phyloP scores from a whole-genome alignment of 2,888 invertebrate species.

The Psococerastis gibbosa region DNA sequence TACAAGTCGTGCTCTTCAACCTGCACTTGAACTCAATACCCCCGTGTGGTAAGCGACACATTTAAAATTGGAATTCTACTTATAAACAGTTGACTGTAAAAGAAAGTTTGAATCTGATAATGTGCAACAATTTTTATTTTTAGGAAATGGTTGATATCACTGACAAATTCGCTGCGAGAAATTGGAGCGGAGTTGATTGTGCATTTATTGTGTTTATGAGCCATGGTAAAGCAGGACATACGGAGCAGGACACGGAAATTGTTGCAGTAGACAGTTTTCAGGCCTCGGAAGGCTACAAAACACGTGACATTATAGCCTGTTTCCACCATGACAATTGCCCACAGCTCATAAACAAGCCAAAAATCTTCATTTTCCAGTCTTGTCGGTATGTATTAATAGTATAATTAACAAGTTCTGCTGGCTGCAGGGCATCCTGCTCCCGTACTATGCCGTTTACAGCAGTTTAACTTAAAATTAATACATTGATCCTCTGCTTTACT shows the following conservation, averaged over 20 bases:
- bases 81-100: background rate
- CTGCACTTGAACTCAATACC: too few relatives aligned
- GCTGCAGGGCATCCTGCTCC: too few relatives aligned
- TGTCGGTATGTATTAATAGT: conserved; percentile 19
- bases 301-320: conserved; percentile 17
- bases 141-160: conserved; percentile 7
- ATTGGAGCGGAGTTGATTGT: conserved; percentile 13
- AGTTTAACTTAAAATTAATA: too few relatives aligned
- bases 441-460: too few relatives aligned
- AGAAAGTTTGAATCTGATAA: background rate
- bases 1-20: too few relatives aligned
- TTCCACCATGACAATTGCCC: conserved; percentile 20
- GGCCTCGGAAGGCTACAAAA: conserved; percentile 13
- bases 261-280: conserved; percentile 17
- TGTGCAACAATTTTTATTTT: background rate
- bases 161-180: conserved; percentile 13
- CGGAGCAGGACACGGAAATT: conserved; percentile 14
- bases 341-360: conserved; percentile 18
- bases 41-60: too few relatives aligned
- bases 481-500: too few relatives aligned
- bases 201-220: conserved; percentile 15
- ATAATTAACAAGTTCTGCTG: too few relatives aligned
- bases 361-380: conserved; percentile 21
- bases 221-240: conserved; percentile 14
- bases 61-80: too few relatives aligned